These are phyloP conservation scores for Channa argus DNA, from an alignment of 2,113 vertebrate species.

Conservation along the genomic window DNA sequence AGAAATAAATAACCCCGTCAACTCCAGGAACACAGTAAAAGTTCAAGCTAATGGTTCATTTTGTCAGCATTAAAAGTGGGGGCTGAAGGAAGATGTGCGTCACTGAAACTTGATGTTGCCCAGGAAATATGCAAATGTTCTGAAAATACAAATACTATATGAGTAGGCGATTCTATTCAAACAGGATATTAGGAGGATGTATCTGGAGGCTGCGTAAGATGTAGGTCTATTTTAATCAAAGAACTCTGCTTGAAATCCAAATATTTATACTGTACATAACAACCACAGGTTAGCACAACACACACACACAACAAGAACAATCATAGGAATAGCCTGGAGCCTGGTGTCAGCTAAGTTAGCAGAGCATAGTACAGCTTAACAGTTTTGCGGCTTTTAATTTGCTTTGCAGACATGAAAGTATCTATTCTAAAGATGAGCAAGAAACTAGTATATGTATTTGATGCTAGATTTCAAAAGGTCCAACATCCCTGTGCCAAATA, in stretches of 20 bases:
- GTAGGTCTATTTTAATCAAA: constrained; percentile 2
- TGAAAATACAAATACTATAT: constrained; percentile 50
- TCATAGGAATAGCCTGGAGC: background rate
- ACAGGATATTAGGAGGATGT: background rate
- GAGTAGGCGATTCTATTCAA: background rate
- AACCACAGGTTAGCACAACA: background rate
- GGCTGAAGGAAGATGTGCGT: constrained; percentile 48
- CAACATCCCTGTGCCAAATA: too few relatives aligned
- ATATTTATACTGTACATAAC: background rate
- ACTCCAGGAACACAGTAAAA: constrained; percentile 12
- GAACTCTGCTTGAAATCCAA: background rate
- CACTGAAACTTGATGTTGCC: constrained; percentile 48
- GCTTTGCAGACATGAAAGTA: too few relatives aligned
- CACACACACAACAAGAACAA: too few relatives aligned
- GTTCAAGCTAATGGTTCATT: constrained; percentile 27
- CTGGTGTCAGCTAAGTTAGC: too few relatives aligned
- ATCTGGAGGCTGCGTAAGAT: background rate
- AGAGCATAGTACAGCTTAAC: too few relatives aligned
- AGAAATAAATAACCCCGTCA: constrained; percentile 49
- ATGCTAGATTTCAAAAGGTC: too few relatives aligned
- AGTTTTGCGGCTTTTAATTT: too few relatives aligned
- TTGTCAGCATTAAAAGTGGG: constrained; percentile 24
- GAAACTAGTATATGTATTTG: too few relatives aligned
- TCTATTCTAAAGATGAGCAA: too few relatives aligned
- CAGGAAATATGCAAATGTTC: constrained; percentile 67